Percentiles rank a stretch among this genome's conserved stretches.
Conservation (phyloP, 1,140 invertebrate genomes). For the Bombus confusus region DNA sequence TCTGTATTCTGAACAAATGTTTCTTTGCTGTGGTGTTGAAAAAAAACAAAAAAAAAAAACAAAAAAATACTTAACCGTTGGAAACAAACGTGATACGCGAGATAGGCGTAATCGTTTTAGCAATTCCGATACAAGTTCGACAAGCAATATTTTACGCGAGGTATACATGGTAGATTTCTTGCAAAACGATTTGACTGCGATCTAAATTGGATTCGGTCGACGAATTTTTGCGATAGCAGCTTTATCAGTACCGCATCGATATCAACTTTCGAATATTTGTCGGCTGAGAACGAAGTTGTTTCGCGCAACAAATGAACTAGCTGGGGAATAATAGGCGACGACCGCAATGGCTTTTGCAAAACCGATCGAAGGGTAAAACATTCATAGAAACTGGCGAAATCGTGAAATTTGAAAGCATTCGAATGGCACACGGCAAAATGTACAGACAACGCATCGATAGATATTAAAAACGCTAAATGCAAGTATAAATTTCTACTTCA, state of each 20-base stretch:
- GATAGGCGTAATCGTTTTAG: constrained; percentile 28
- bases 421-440: not conserved
- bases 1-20: not conserved
- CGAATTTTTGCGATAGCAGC: constrained; percentile 41
- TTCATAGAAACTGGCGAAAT: constrained; percentile 1
- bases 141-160: constrained; percentile 5
- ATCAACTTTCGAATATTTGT: constrained; percentile 46
- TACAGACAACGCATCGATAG: no score
- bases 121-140: constrained; percentile 11
- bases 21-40: not conserved
- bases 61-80: not conserved
- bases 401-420: not conserved
- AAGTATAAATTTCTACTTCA: not conserved
- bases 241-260: constrained; percentile 41
- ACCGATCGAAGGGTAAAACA: not conserved
- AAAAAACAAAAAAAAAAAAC: not conserved
- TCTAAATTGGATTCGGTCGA: constrained; percentile 41
- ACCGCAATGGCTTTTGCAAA: constrained; percentile 39
- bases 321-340: constrained; percentile 31
- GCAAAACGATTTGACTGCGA: constrained; percentile 24
- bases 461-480: not conserved
- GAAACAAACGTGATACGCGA: not conserved
- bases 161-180: not conserved
- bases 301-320: constrained; percentile 36
- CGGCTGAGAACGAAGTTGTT: constrained; percentile 31